Evolutionary conservation across 2,888 invertebrate species (phyloP), one percentile per base, ranked within the genome.

Genomic region (Aquatica leii): DNA sequence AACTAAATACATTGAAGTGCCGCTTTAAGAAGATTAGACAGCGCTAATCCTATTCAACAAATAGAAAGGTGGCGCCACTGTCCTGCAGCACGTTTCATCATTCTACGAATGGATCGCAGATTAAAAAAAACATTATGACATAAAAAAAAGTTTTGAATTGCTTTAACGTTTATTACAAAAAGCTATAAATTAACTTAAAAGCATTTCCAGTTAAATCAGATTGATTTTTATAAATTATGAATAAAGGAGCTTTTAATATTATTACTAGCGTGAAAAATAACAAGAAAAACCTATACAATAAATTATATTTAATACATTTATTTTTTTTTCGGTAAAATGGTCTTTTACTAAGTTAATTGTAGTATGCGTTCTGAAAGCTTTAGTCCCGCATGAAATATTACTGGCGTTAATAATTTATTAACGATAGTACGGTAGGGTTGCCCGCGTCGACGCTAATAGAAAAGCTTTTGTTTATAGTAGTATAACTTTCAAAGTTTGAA

Each of bases 361-460:
- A 41, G 48, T 59, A 24, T 61, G 51, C 50, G 54, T 54, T 34
- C 48, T 55, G 40, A 55, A 46, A 49, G 55, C 48, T 59, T 54
- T 41, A 54, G 51, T 34, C 48, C 59, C 56, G 61, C 59, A 66
- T 69, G 69, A 69, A 65, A 67, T 66, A 69, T 69, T 63, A 50
- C 59, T 49, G 59, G 49, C 54, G 67, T 72, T 65, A 71, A 72
- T 71, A 69, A 72, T 72, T 69, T 69, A 72, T 53, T 70, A 70
- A 72, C 71, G 69, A 69, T 68, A 54, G 58, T 21, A 52, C 56
- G 24, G 24, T 24, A 24, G 24, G 6, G 24, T 24, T 24, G 6
- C 4, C 24, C 4, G 24, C 69, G 70, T 70, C 67, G 72, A 69
- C 66, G 71, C 67, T 66, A 61, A 67, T 61, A 58, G 59, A 71